Conservation (phyloP, 2,888 invertebrate species). For the Lepetodrilus schrolli region DNA sequence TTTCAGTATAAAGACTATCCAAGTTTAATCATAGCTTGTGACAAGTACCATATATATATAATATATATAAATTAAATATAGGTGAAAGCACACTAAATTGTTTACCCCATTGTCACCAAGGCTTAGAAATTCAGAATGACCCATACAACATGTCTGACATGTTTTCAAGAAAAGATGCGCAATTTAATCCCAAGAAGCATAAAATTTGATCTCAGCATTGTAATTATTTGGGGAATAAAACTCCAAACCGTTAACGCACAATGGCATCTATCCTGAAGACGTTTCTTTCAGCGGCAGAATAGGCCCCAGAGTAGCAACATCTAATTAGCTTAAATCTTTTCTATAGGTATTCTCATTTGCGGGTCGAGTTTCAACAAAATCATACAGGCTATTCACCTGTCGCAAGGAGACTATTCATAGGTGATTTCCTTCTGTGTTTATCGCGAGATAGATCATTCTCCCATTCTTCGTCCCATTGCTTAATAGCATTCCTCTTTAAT, state of each 20-base stretch:
- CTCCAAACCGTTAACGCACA: no score
- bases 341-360: conserved; percentile 7
- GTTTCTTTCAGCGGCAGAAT: background rate
- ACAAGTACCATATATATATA: no score
- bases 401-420: background rate
- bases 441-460: conserved; percentile 18
- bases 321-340: conserved; percentile 25
- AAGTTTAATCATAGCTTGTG: no score
- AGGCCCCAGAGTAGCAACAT: background rate
- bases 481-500: background rate
- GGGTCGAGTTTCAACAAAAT: background rate
- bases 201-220: background rate
- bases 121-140: conserved; percentile 2
- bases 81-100: no score
- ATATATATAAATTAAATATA: no score
- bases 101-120: no score
- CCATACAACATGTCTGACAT: background rate
- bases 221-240: conserved; percentile 2
- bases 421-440: background rate
- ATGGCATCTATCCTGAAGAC: background rate
- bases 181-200: background rate
- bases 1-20: no score
- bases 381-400: conserved; percentile 22
- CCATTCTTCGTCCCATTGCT: background rate
- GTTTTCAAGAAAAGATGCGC: conserved; percentile 14